phyloP scores from a whole-genome alignment of 2,797 vertebrate genomes.

The Enoplosus armatus region DNA sequence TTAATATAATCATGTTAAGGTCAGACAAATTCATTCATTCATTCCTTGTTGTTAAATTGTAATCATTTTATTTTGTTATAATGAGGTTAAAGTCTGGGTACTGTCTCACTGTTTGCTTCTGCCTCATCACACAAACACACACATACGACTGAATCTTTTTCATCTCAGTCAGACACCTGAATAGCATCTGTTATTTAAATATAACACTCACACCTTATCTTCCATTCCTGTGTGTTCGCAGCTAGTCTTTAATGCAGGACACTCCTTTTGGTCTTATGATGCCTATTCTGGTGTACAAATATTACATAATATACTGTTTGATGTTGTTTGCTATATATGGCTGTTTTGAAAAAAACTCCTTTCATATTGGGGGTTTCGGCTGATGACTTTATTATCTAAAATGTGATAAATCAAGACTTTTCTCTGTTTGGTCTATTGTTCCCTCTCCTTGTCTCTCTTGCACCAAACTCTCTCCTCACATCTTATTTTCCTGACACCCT shows the following conservation, averaged over 20 bases:
- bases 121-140: not conserved
- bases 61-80: slow-evolving; percentile 44
- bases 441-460: not conserved
- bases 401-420: not conserved
- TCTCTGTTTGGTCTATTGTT: not conserved
- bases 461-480: not conserved
- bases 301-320: too few relatives aligned
- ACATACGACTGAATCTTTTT: slow-evolving; percentile 1
- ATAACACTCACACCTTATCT: not conserved
- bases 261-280: too few relatives aligned
- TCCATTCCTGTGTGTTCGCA: not conserved
- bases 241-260: too few relatives aligned
- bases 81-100: slow-evolving; percentile 30
- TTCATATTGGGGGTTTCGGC: not conserved
- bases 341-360: not conserved
- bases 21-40: slow-evolving; percentile 44
- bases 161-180: slow-evolving; percentile 2
- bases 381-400: too few relatives aligned
- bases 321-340: not conserved
- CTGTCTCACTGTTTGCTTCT: slow-evolving; percentile 8
- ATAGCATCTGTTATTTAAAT: slow-evolving; percentile 6
- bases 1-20: slow-evolving; percentile 25
- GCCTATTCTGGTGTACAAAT: too few relatives aligned
- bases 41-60: slow-evolving; percentile 36
- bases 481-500: slow-evolving; percentile 12